Evolutionary conservation across 2,797 vertebrate genomes (phyloP), one percentile per base, ranked within the genome.

Genomic region (Gymnothorax javanicus): DNA sequence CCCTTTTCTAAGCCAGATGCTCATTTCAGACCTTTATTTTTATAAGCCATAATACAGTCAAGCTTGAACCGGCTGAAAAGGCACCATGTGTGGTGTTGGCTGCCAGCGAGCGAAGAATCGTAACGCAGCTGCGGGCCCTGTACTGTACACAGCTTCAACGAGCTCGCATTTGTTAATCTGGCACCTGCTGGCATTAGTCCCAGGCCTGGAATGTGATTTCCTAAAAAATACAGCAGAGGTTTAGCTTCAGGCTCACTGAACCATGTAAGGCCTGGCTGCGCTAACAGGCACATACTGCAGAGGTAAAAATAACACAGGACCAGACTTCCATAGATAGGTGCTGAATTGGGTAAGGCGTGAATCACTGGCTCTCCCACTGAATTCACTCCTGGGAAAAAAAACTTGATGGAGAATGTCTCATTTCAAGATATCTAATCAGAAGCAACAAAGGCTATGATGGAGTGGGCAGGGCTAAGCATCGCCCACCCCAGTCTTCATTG

Each of bases 201-300:
- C 52, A 11, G 75, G 13, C 75, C 60, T 62, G 15, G 15, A 23
- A 62, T 15, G 43, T 2, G 7, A 50, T 79, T 79, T 50, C 75
- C 52, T 50, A 13, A 79, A 67, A 75, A 54, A 86, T 79, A 64
- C n/a, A 11, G 50, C 60, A 27, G 73, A 7, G 0, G 7, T 59
- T 84, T 77, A 88, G 88, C 88, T 91, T 87, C 88, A 62, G 88
- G 88, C 86, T 87, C 87, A 50, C 83, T 85, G 89, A 90, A 84
- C 77, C 86, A 83, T 89, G 87, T 88, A 93, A 91, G 90, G 91
- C 90, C 86, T 86, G 89, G 86, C 90, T 88, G 91, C 88, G 90
- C 88, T 84, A 43, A 86, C 87, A 82, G 85, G 77, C 77, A 91
- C 88, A 90, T 92, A 92, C 91, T 89, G 89, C 20, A 43, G 50